phyloP scores from a whole-genome alignment of 30 jellyfish, hydroid and myxozoan genomes.

The Morbakka virulenta region DNA sequence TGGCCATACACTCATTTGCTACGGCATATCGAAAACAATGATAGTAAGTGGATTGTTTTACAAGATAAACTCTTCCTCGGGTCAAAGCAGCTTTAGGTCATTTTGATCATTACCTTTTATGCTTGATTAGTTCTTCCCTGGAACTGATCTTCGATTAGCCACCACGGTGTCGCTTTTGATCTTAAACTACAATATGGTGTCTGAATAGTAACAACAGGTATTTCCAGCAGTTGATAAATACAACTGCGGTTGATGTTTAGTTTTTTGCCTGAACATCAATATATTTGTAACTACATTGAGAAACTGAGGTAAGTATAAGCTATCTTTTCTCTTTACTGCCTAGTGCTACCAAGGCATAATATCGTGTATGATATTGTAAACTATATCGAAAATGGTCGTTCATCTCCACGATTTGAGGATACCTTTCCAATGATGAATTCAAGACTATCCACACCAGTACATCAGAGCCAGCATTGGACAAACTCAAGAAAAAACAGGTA shows the following conservation, averaged over 20 bases:
- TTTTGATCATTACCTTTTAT: too few relatives aligned
- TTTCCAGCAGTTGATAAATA: background rate
- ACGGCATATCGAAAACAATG: too few relatives aligned
- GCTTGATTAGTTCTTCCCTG: too few relatives aligned
- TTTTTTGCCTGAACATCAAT: background rate
- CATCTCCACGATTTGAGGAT: constrained; percentile 57
- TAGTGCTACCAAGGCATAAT: constrained; percentile 81
- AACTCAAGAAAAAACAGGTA: background rate
- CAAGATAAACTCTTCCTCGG: too few relatives aligned
- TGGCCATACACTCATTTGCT: too few relatives aligned
- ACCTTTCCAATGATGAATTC: constrained; percentile 36
- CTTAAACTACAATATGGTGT: too few relatives aligned
- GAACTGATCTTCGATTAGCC: too few relatives aligned
- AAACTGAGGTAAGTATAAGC: too few relatives aligned
- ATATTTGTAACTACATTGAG: background rate
- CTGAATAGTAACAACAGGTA: too few relatives aligned
- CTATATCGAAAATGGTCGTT: constrained; percentile 49
- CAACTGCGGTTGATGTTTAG: background rate
- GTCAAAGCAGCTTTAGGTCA: too few relatives aligned
- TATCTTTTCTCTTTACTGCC: background rate
- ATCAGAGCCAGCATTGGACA: constrained; percentile 2
- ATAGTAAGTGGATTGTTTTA: too few relatives aligned
- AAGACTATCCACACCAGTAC: constrained; percentile 46
- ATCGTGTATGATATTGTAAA: constrained; percentile 69
- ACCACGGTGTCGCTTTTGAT: too few relatives aligned